Base-by-base conservation (phyloP, 2,888 invertebrate genomes). In the Laspeyria flexula region DNA sequence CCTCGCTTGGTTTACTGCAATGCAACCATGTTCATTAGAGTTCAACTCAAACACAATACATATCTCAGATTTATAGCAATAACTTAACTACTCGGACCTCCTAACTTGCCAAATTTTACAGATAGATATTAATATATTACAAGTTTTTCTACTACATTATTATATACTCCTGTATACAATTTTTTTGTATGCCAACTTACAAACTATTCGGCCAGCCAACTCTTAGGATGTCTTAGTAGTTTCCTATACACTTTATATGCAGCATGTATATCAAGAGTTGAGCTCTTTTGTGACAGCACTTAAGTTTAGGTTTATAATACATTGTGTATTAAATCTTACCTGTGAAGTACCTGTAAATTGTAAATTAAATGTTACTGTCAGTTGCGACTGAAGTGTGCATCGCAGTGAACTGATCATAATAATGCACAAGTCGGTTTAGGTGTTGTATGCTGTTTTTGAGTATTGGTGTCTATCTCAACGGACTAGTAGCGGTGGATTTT, bases 271-370 rank as follows among this genome's bases (percentile, higher is more conserved):
- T 76, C 73, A 75, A 55, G 86, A 85, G 90, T 91, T 91, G 91
- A 79, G 88, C 89, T 83, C 91, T 91, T 76, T 79, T 86, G 90
- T 67, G 85, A 85, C 87, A 71, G 71, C 85, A 86, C 77, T 80
- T 87, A 85, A 81, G 76, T 81, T 88, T 89, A 88, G 80, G 83
- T 88, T 88, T 81, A 80, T 76, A 75, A 88, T 88, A 89, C 87
- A 72, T 71, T 81, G 68, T 83, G 86, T 90, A 88, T 89, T 85
- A 77, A 88, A 84, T 75, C 82, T 84, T 90, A 91, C 90, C 91
- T 88, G 87, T 83, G 78, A 88, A 87, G 91, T 92, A 92, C 91
- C 91, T 92, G 91, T 90, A 86, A 90, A 90, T 86, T 91, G 90
- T 90, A 90, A 88, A 90, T 88, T 85, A 83, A 79, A 81, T 83